A percentile compares a stretch with the other conserved stretches of the same genome.
Conservation (phyloP, 2,888 invertebrate species). For the Nipponacmea schrenckii region DNA sequence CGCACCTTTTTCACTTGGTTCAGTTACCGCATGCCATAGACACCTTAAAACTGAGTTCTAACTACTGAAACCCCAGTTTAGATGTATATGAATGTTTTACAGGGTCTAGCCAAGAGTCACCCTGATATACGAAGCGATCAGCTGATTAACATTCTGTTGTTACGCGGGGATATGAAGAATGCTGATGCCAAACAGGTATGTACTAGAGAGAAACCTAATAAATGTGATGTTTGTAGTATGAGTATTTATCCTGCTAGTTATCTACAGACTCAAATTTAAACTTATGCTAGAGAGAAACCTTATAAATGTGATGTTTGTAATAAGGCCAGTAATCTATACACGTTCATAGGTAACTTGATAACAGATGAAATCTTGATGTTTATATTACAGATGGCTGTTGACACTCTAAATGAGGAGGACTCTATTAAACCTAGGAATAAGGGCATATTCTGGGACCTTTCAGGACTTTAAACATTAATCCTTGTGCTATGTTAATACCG, state of each 20-base stretch:
- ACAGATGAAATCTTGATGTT: neutral
- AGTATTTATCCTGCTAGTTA: neutral
- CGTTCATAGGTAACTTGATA: too few species aligned
- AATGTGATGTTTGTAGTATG: neutral
- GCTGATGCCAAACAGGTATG: conserved; percentile 79
- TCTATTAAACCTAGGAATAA: conserved; percentile 41
- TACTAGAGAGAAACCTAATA: neutral
- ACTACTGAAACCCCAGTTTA: too few species aligned
- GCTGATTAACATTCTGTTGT: conserved; percentile 81
- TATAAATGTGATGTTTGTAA: too few species aligned
- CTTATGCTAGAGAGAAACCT: too few species aligned
- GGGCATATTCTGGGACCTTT: conserved; percentile 56
- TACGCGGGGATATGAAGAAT: conserved; percentile 88
- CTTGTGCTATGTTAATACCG: too few species aligned
- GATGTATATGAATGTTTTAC: conserved; percentile 21
- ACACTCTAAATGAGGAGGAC: conserved; percentile 63
- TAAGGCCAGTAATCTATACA: too few species aligned
- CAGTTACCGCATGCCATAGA: too few species aligned
- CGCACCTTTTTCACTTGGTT: too few species aligned
- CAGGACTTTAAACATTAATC: conserved; percentile 12
- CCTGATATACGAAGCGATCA: conserved; percentile 92
- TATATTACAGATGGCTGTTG: conserved; percentile 53
- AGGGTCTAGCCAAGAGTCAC: conserved; percentile 67
- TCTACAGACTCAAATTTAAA: too few species aligned
- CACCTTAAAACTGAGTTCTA: too few species aligned